Evolutionary conservation across 2,113 vertebrate genomes (phyloP), one percentile per base, ranked within the genome.

Genomic region (Strix aluco): DNA sequence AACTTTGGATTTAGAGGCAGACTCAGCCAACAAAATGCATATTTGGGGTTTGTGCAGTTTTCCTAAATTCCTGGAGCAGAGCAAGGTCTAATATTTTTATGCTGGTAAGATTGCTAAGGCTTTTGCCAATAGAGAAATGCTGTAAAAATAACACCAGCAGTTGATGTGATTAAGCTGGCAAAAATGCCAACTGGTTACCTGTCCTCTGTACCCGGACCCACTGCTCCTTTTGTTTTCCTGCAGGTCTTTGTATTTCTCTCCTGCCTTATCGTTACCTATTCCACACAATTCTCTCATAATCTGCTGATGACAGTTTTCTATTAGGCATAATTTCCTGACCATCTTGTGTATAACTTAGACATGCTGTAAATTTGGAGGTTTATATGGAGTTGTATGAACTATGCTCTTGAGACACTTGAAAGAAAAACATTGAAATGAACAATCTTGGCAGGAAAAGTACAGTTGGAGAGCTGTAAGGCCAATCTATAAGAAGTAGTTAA

Each of bases 271-370:
- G 2, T 81, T 95, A 91, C 87, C 96, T 94, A 63, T 90, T 55
- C 32, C 3, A 0, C 74, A 95, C 87, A 94, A 71, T 95, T 94
- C 51, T 86, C 90, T 82, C 55, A 74, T 95, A 94, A 96, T 95
- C 81, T 88, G 52, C 84, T 77, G 89, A 84, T 97, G 95, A 97
- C 94, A 96, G 89, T 92, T 95, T 91, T 87, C 94, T 87, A 66
- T 94, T 95, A 94, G 77, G 78, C 46, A 93, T 85, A 36, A 94
- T 97, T 96, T 96, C 93, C 96, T 93, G 94, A 94, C 81, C 92
- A 95, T 96, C 94, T 91, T 96, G 86, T 94, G 75, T 95, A 59
- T 94, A 94, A 81, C 89, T 77, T 91, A 85, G 91, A 95, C 70
- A 47, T 80, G 83, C 70, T 90, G 79, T 94, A 96, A 94, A 94